Evolutionary conservation across 1,140 invertebrate genomes (phyloP).

Genomic region (Melipona quadrifasciata): DNA sequence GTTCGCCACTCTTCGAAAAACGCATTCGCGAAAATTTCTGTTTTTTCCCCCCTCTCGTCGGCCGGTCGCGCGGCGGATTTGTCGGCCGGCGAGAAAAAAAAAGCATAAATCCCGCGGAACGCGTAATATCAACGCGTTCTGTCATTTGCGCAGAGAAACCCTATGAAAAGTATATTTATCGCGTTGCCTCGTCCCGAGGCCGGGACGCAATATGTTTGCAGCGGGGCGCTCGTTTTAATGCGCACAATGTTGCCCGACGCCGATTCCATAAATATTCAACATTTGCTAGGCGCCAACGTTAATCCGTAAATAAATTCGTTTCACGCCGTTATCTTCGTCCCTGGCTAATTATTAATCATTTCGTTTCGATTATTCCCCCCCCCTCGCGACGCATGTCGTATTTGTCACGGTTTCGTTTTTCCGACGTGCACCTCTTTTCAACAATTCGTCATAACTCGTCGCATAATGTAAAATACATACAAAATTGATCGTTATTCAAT

Average conservation of each 20-base stretch:
- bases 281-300: not conserved
- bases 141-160: constrained; percentile 11
- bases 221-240: not conserved
- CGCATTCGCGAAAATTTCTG: not conserved
- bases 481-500: too few species aligned
- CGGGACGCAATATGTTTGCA: not conserved
- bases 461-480: too few species aligned
- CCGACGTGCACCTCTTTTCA: too few species aligned
- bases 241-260: not conserved
- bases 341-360: not conserved
- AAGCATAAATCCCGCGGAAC: not conserved
- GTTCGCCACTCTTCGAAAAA: not conserved
- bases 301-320: not conserved
- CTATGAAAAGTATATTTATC: constrained; percentile 26
- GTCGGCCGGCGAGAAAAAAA: not conserved
- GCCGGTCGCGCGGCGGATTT: not conserved
- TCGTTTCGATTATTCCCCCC: not conserved
- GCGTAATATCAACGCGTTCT: constrained; percentile 5
- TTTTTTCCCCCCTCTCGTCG: too few species aligned
- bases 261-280: constrained; percentile 27
- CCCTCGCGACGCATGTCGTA: too few species aligned
- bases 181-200: not conserved
- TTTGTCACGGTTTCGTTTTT: too few species aligned
- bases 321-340: not conserved
- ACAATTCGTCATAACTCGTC: too few species aligned